Evolutionary conservation across 2,888 invertebrate species (phyloP).

Genomic region (Macropis europaea): DNA sequence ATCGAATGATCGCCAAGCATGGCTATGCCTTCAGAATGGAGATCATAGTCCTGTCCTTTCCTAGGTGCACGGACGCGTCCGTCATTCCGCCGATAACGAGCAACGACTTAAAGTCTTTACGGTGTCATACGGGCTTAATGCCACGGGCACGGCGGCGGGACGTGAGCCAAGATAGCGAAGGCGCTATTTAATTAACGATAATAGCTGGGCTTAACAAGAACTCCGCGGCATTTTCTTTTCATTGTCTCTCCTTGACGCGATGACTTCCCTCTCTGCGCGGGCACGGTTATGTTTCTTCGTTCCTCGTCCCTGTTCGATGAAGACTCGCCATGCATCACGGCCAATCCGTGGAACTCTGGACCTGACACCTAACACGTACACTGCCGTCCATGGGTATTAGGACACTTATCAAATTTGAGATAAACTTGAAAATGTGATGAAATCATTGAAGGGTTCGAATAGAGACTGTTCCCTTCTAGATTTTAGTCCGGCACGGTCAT

Average conservation of each 20-base stretch:
- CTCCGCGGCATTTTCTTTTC: slow-evolving; percentile 66
- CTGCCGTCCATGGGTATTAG: not conserved
- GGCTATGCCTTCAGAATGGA: slow-evolving; percentile 14
- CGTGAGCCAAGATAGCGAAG: slow-evolving; percentile 62
- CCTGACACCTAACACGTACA: slow-evolving; percentile 1
- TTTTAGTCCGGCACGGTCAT: too few relatives aligned
- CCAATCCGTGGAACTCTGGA: slow-evolving; percentile 11
- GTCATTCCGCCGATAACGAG: slow-evolving; percentile 66
- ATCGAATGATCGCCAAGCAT: slow-evolving; percentile 19
- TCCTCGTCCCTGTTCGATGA: slow-evolving; percentile 16
- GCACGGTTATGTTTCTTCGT: slow-evolving; percentile 23
- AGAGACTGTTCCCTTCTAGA: too few relatives aligned
- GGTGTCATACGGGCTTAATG: slow-evolving; percentile 64
- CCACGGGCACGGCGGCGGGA: slow-evolving; percentile 57
- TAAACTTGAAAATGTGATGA: too few relatives aligned
- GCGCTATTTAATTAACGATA: slow-evolving; percentile 74
- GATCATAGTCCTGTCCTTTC: slow-evolving; percentile 38
- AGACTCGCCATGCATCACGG: slow-evolving; percentile 9
- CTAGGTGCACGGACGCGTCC: slow-evolving; percentile 40
- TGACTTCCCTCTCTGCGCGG: slow-evolving; percentile 19
- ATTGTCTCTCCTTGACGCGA: slow-evolving; percentile 70
- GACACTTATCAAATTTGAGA: too few relatives aligned
- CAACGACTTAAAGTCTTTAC: slow-evolving; percentile 60
- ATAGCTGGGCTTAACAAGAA: slow-evolving; percentile 69
- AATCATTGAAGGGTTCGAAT: too few relatives aligned